These are phyloP conservation scores for Leptinotarsa defecta DNA, from an alignment of 1,140 invertebrate species.

Conservation along the genomic window DNA sequence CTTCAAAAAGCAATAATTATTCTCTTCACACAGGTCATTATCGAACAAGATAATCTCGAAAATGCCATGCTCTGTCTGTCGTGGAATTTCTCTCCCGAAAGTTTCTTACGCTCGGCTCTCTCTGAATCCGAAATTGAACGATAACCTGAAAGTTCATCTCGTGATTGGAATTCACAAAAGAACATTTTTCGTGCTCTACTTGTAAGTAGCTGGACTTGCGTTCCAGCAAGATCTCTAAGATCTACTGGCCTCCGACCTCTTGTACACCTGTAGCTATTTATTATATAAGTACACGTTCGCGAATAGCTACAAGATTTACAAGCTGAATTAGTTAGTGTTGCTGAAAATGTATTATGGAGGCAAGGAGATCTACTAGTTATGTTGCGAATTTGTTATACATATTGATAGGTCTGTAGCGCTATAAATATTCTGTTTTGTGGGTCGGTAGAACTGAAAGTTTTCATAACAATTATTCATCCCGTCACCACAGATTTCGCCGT, in stretches of 20 bases:
- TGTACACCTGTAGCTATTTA: conserved; percentile 15
- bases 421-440: conserved; percentile 12
- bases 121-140: conserved; percentile 2
- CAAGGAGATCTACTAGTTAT: not conserved
- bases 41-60: too few species aligned
- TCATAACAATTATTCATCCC: conserved; percentile 5
- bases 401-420: not conserved
- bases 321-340: not conserved
- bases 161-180: conserved; percentile 5
- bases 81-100: too few species aligned
- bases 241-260: conserved; percentile 8
- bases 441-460: not conserved
- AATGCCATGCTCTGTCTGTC: too few species aligned
- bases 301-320: not conserved
- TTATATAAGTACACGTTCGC: conserved; percentile 3
- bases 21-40: too few species aligned
- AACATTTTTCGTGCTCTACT: conserved; percentile 18
- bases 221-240: conserved; percentile 11
- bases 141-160: conserved; percentile 17
- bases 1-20: too few species aligned
- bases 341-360: not conserved
- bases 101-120: not conserved
- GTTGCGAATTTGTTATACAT: conserved; percentile 11
- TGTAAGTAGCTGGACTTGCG: conserved; percentile 19
- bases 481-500: too few species aligned